Conservation (phyloP, 2,113 vertebrate species). For the Spilogale gracilis region DNA sequence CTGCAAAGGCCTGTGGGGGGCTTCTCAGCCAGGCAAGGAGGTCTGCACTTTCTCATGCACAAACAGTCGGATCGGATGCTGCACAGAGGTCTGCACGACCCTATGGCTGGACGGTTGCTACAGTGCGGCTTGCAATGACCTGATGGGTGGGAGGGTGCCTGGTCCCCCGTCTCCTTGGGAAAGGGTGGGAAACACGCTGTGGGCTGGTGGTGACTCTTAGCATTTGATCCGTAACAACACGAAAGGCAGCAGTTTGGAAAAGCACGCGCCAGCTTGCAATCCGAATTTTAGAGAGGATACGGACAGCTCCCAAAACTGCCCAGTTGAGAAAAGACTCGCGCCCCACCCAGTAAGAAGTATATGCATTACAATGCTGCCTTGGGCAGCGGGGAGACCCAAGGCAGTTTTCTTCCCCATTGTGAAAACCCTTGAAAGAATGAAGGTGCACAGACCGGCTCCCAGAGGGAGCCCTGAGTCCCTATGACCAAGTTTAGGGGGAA, state of each 20-base stretch:
- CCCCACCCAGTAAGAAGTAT: too few relatives aligned
- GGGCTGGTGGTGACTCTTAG: fast-evolving
- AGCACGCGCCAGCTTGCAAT: neutral
- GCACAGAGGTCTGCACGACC: fast-evolving
- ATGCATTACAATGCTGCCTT: neutral
- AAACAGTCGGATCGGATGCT: too few relatives aligned
- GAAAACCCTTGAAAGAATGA: neutral
- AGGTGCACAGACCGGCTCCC: fast-evolving
- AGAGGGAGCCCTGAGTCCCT: too few relatives aligned
- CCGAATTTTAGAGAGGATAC: too few relatives aligned
- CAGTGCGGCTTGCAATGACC: too few relatives aligned
- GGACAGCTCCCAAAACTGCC: fast-evolving
- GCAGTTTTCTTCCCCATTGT: neutral
- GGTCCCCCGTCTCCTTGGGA: fast-evolving
- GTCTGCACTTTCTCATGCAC: fast-evolving
- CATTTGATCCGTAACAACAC: fast-evolving
- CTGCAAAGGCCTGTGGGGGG: too few relatives aligned
- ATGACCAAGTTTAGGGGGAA: neutral
- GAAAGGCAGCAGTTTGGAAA: fast-evolving
- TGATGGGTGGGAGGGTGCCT: too few relatives aligned
- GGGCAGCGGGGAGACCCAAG: neutral
- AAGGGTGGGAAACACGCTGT: neutral
- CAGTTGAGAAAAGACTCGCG: neutral
- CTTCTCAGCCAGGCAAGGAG: fast-evolving
- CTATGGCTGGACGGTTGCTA: fast-evolving